Conservation (phyloP, 2,113 vertebrate genomes). For the Corythaixoides concolor region DNA sequence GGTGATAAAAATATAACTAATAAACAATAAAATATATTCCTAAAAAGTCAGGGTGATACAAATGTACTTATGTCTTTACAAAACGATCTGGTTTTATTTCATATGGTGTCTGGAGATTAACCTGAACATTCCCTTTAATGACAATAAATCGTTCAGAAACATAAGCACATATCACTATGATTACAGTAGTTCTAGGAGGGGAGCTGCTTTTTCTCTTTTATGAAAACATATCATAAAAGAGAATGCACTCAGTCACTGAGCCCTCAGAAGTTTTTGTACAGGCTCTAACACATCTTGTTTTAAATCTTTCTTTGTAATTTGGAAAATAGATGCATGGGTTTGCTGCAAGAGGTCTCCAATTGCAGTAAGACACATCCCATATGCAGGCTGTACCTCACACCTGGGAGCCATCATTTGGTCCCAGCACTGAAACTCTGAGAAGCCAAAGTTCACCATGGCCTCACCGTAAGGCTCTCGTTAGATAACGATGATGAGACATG, state of each 20-base stretch:
- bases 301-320: not conserved
- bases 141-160: not conserved
- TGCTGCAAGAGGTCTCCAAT: not conserved
- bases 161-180: not conserved
- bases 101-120: not conserved
- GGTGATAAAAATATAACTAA: not conserved
- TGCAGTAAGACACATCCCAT: not conserved
- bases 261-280: not conserved
- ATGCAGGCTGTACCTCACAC: not conserved
- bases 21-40: not conserved
- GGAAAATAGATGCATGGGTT: not conserved
- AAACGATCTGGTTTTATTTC: not conserved
- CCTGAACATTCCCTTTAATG: not conserved
- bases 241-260: not conserved
- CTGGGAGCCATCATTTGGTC: not conserved
- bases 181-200: not conserved
- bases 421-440: not conserved
- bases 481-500: too few species aligned
- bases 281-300: not conserved
- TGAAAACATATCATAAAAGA: not conserved
- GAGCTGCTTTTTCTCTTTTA: not conserved
- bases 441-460: not conserved
- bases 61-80: not conserved
- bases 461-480: rapidly evolving
- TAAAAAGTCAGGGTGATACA: not conserved